A percentile compares a stretch with the other conserved stretches of the same genome.
Conservation (phyloP, 1,140 invertebrate species). For the Conus ventricosus region DNA sequence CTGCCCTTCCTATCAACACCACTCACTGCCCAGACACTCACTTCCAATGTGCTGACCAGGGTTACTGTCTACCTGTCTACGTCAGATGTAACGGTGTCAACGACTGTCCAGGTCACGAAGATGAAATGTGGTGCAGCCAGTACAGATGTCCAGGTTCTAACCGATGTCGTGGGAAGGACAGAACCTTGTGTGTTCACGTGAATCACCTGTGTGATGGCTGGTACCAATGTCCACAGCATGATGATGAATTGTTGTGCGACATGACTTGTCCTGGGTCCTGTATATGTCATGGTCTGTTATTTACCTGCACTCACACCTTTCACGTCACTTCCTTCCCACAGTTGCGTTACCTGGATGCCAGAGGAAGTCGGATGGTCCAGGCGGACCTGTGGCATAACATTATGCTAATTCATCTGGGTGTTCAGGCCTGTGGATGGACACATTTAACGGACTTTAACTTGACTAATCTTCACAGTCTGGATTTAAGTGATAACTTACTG, state of each 20-base stretch:
- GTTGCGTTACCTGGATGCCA: constrained; percentile 1
- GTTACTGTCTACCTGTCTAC: background rate
- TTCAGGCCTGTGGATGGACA: background rate
- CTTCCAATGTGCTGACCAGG: background rate
- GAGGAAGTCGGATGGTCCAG: background rate
- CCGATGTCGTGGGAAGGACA: background rate
- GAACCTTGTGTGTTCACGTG: background rate
- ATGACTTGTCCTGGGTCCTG: background rate
- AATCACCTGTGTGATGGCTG: background rate
- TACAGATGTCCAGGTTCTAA: background rate
- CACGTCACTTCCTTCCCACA: background rate
- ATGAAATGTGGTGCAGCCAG: background rate
- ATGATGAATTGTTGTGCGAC: background rate
- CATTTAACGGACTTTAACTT: constrained; percentile 1
- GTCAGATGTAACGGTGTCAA: background rate
- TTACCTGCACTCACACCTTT: background rate
- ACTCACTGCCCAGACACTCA: no score
- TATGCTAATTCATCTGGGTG: no score
- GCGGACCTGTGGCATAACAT: background rate
- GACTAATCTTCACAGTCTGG: constrained; percentile 1
- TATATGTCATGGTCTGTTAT: background rate
- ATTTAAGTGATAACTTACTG: constrained; percentile 37
- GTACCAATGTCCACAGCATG: background rate
- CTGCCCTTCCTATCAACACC: background rate
- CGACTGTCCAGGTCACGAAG: background rate